Conservation (phyloP, 2,113 vertebrate genomes). For the Porphyrio hochstetteri region DNA sequence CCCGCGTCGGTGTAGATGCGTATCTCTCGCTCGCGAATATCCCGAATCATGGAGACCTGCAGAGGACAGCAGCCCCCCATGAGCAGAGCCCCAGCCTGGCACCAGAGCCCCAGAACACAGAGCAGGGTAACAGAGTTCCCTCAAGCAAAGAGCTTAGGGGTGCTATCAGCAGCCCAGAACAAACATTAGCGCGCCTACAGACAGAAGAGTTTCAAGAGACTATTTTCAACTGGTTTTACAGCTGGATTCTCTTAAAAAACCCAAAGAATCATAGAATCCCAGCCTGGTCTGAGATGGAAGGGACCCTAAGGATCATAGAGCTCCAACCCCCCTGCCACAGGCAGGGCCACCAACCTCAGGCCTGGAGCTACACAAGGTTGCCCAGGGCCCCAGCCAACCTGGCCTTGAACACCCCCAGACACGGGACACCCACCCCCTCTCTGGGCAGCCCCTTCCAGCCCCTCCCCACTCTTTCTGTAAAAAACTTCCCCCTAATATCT, state of each 20-base stretch:
- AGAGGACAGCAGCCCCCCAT: not conserved
- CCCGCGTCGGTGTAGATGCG: slow-evolving; percentile 97
- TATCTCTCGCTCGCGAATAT: slow-evolving; percentile 96
- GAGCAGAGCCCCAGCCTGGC: not conserved
- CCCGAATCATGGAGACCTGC: slow-evolving; percentile 97
- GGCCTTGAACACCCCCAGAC: too few species aligned
- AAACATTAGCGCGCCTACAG: not conserved
- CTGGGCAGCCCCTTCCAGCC: too few species aligned
- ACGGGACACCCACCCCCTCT: too few species aligned
- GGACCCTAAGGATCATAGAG: too few species aligned
- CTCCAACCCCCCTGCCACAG: too few species aligned
- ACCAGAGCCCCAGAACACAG: not conserved
- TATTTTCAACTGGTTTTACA: not conserved
- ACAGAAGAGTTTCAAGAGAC: not conserved
- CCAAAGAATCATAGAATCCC: too few species aligned
- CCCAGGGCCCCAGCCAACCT: too few species aligned
- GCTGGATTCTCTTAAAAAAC: not conserved
- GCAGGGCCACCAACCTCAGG: too few species aligned
- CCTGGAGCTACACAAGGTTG: too few species aligned
- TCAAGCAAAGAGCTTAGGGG: not conserved
- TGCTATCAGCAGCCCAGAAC: not conserved
- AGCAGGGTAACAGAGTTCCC: not conserved
- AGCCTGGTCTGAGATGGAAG: too few species aligned
- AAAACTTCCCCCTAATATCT: too few species aligned
- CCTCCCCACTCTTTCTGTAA: too few species aligned